Percentiles rank a stretch among this genome's conserved stretches.
Conservation (phyloP, 2,888 invertebrate species). For the Amblyjoppa fuscipennis region DNA sequence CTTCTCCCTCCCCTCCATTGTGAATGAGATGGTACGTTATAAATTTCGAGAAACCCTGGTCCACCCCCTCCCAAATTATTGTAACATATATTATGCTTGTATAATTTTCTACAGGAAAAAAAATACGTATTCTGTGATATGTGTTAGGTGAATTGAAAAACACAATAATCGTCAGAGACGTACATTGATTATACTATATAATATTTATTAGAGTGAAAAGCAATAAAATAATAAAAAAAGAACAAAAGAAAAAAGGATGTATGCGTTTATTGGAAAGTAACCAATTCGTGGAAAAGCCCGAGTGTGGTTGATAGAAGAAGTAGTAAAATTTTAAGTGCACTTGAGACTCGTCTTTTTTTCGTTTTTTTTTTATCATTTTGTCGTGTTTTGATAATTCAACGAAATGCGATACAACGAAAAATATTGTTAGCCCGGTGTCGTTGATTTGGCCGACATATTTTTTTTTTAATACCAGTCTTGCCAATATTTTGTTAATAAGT, state of each 20-base stretch:
- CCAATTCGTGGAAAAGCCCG: conserved; percentile 5
- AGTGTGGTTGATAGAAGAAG: conserved; percentile 30
- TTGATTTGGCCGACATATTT: conserved; percentile 55
- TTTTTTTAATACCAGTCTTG: conserved; percentile 78
- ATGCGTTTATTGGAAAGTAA: conserved; percentile 52
- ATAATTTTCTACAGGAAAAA: conserved; percentile 75
- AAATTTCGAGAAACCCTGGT: conserved; percentile 12
- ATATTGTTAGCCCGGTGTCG: conserved; percentile 63
- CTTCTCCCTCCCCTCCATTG: conserved; percentile 2
- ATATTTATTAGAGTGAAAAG: conserved; percentile 75
- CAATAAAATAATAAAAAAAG: conserved; percentile 63
- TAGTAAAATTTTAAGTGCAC: conserved; percentile 57
- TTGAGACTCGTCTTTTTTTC: conserved; percentile 57
- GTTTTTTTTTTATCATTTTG: too few species aligned
- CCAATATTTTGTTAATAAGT: conserved; percentile 85
- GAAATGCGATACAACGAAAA: conserved; percentile 40
- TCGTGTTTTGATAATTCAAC: not conserved
- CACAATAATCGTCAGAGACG: conserved; percentile 77
- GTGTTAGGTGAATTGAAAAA: conserved; percentile 81
- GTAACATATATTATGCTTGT: conserved; percentile 76
- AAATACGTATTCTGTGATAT: conserved; percentile 84
- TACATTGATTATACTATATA: conserved; percentile 73
- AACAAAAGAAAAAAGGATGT: conserved; percentile 38
- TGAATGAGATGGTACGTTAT: conserved; percentile 42
- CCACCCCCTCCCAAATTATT: conserved; percentile 62